Percentiles rank a stretch among this genome's conserved stretches.
Evolutionary conservation across 1,140 invertebrate species (phyloP).

Genomic region (Rhopalosiphum padi): DNA sequence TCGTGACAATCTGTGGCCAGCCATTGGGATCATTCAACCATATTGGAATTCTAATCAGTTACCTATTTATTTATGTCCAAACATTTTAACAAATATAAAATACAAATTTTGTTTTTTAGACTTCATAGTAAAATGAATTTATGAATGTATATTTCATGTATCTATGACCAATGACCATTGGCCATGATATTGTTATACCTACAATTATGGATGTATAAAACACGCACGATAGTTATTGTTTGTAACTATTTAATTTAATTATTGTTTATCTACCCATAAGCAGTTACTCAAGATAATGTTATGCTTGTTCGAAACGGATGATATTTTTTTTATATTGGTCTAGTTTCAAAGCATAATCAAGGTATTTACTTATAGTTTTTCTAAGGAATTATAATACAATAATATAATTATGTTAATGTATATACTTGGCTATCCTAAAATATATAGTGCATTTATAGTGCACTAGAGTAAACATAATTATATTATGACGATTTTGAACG

Average conservation of each 20-base stretch:
- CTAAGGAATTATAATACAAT: neutral
- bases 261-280: neutral
- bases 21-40: conserved; percentile 8
- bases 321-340: neutral
- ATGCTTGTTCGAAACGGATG: neutral
- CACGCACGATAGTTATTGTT: neutral
- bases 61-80: neutral
- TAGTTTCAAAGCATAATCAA: neutral
- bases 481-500: neutral
- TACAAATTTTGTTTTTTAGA: neutral
- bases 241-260: neutral
- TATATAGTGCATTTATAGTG: neutral
- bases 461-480: neutral
- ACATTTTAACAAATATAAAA: neutral
- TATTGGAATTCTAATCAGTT: neutral
- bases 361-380: neutral
- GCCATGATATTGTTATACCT: neutral
- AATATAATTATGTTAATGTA: neutral
- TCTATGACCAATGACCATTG: neutral
- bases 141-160: neutral
- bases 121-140: neutral
- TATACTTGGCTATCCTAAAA: neutral
- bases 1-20: conserved; percentile 37
- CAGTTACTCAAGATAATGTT: neutral
- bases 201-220: neutral